Evolutionary conservation across 2,797 vertebrate species (phyloP), one percentile per base, ranked within the genome.

Genomic region (Diglossa cyanea): DNA sequence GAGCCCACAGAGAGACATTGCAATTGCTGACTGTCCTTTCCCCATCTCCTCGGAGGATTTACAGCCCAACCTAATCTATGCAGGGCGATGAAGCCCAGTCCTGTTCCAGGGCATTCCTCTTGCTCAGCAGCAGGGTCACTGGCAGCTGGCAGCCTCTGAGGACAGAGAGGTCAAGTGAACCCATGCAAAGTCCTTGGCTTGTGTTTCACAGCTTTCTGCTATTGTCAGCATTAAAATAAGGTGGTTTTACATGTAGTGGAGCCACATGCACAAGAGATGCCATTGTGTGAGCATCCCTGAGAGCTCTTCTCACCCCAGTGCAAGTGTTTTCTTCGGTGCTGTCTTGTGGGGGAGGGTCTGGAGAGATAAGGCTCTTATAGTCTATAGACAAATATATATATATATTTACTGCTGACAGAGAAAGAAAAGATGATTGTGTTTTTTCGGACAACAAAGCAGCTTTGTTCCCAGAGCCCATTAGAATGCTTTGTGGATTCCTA

Each of bases 361-460:
- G 42, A 37, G 50, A 86, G 82, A 96, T 93, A 96, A 96, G 84
- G 93, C 88, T 94, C 73, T 95, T 90, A 94, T 1, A 96, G 93
- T 95, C 87, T 91, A 90, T 95, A 92, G 92, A 92, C 62, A 79
- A 76, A 91, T 15, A 88, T 37, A 61, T 76, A 76, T 78, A 77
- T 71, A 62, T 95, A 89, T 88, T 83, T 92, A 84, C 58, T 93
- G 73, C 74, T 87, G 72, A 90, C 74, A 90, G 86, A 76, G 77
- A 81, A 93, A 96, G 91, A 96, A 97, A 95, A 96, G 95, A 96
- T 95, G 85, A 95, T 96, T 96, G 96, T 97, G 70, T 82, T 81
- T 76, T 88, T 94, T 81, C 0, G 87, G 89, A 70, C 85, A 90
- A 96, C 93, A 96, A 94, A 95, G 92, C 57, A 47, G 33, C 89